Evolutionary conservation across 2,797 vertebrate species (phyloP).

Genomic region (Atherinosoma microstoma): DNA sequence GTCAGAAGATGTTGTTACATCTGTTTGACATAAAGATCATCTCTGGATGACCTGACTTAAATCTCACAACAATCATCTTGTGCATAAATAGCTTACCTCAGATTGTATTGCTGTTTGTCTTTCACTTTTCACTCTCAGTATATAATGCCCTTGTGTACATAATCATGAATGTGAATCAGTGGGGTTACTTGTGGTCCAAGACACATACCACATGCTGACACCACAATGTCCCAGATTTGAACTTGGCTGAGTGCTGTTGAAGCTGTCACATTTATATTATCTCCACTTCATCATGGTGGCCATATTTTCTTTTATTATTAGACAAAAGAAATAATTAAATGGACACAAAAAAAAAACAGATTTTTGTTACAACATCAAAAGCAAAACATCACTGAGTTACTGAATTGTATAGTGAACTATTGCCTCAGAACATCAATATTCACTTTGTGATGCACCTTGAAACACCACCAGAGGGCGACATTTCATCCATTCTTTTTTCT

Average conservation of each 20-base stretch:
- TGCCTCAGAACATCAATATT: neutral
- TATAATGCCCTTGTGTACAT: neutral
- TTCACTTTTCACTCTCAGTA: neutral
- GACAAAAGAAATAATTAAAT: neutral
- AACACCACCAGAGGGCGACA: slow-evolving; percentile 55
- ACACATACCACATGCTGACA: neutral
- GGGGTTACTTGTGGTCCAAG: neutral
- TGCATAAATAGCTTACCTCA: neutral
- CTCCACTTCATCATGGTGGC: neutral
- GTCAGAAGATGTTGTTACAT: neutral
- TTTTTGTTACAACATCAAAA: neutral
- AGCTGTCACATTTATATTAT: neutral
- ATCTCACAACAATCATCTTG: neutral
- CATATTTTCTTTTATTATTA: neutral
- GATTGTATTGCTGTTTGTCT: neutral
- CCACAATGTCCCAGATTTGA: slow-evolving; percentile 12
- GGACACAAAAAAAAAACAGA: neutral
- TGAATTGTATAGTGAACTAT: neutral
- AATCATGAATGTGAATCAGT: slow-evolving; percentile 2
- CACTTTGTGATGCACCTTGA: neutral
- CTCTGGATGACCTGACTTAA: neutral
- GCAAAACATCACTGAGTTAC: neutral
- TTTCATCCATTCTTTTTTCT: neutral
- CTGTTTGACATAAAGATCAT: too few relatives aligned
- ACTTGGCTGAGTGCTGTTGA: neutral